Base-by-base conservation (phyloP, 2,113 vertebrate species). In the Epinephelus moara region DNA sequence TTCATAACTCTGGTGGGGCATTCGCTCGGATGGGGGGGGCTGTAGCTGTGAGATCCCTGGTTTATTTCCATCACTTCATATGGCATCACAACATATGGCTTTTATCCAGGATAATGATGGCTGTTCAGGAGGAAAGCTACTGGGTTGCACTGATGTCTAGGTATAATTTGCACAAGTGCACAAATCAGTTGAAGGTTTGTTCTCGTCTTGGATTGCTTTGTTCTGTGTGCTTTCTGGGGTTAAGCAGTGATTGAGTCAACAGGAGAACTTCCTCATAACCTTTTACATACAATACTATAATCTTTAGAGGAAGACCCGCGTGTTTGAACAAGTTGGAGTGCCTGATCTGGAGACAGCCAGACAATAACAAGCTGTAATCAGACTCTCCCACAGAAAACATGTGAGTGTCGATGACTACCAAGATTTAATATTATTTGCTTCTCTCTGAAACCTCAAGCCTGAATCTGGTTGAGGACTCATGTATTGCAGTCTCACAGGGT, bases 1-100 rank as follows among this genome's bases (percentile, higher is more conserved):
- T 98, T 98, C 97, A 97, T 95, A 94, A 96, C 91, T 92, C 95
- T 94, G 92, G 95, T 96, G 95, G 96, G 96, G 50, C 96, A 94
- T 63, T 92, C 85, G 86, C 90, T 55, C 4, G 19, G 19, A 12
- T 92, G 92, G 94, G n/a, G 17, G 57, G 27, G 27, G 27, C 18
- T 42, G 4, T 56, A 56, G 11, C 9, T 23, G 11, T 62, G 5
- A 25, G 14, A 77, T 47, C 27, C 27, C 11, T 61, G 55, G 33
- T 53, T 27, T 45, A 61, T 60, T 27, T 60, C 56, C 18, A 61
- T 75, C 21, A 50, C 47, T 40, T 63, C 30, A 19, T 23, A 50
- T 27, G 4, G 45, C 30, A 62, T 33, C 72, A 15, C 27, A 52
- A 50, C 27, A 52, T n/a, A 62, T 50, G 27, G 27, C 42, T 19